Evolutionary conservation across 2,113 vertebrate genomes (phyloP).

Genomic region (human): DNA sequence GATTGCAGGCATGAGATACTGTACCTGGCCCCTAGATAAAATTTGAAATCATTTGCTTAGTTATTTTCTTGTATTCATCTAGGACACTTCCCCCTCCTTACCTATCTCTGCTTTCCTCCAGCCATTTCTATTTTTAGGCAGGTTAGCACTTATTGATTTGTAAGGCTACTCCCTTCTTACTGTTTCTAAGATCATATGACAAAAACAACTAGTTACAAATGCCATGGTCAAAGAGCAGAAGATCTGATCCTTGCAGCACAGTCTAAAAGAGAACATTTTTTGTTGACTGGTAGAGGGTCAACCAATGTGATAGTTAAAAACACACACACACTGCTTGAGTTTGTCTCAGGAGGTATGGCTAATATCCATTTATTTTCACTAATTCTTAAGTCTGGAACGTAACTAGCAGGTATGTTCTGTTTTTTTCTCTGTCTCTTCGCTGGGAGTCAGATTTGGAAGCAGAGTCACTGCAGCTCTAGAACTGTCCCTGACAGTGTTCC

Average conservation of each 20-base stretch:
- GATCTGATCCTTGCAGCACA: background rate
- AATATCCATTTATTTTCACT: background rate
- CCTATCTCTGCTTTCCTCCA: background rate
- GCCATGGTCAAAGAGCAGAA: background rate
- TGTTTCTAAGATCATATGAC: background rate
- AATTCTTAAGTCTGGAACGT: background rate
- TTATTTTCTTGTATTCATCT: background rate
- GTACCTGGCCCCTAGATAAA: background rate
- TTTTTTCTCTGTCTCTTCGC: background rate
- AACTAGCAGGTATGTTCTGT: background rate
- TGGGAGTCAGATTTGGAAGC: background rate
- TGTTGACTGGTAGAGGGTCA: background rate
- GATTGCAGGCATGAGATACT: no score
- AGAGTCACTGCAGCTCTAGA: background rate
- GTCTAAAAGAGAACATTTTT: background rate
- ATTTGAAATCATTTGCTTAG: background rate
- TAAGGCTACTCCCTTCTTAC: background rate
- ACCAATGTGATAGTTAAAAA: background rate
- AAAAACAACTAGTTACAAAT: conserved; percentile 41
- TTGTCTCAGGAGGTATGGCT: background rate
- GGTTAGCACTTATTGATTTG: background rate
- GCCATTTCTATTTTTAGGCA: conserved; percentile 33
- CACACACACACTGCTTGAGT: background rate
- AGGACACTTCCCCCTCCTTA: background rate
- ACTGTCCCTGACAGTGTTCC: background rate